phyloP scores from a whole-genome alignment of 2,113 vertebrate genomes.

The Bagarius yarrelli region DNA sequence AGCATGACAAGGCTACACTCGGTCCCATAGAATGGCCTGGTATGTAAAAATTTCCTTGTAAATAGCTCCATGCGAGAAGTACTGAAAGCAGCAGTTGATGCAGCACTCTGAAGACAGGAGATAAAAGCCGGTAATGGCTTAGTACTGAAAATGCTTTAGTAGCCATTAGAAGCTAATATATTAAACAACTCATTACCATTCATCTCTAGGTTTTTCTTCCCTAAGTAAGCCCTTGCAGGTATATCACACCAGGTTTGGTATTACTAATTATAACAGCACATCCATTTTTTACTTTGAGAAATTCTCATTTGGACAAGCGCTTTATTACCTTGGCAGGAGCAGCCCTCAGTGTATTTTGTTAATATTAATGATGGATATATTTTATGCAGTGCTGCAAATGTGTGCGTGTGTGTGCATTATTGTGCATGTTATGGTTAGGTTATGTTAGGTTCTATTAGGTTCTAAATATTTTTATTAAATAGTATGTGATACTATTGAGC shows the following conservation, averaged over 20 bases:
- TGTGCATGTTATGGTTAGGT: too few relatives aligned
- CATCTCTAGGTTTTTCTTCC: constrained; percentile 23
- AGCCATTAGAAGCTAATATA: constrained; percentile 57
- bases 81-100: constrained; percentile 44
- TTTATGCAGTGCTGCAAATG: background rate
- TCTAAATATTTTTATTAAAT: background rate
- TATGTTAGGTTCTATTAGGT: background rate
- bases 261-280: constrained; percentile 7
- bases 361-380: background rate
- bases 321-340: constrained; percentile 1
- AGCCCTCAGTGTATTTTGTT: background rate
- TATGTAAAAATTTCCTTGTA: constrained; percentile 18
- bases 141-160: constrained; percentile 44
- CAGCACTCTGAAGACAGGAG: constrained; percentile 46
- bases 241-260: background rate
- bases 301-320: constrained; percentile 3
- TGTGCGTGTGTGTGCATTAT: too few relatives aligned
- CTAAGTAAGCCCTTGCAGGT: constrained; percentile 1
- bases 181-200: constrained; percentile 58
- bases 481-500: background rate
- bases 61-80: constrained; percentile 34
- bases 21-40: constrained; percentile 6
- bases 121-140: constrained; percentile 53
- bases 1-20: background rate
- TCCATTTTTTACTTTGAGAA: constrained; percentile 6